Percentiles rank a stretch among this genome's conserved stretches.
Evolutionary conservation across 2,797 vertebrate species (phyloP).

Genomic region (Spatula clypeata): DNA sequence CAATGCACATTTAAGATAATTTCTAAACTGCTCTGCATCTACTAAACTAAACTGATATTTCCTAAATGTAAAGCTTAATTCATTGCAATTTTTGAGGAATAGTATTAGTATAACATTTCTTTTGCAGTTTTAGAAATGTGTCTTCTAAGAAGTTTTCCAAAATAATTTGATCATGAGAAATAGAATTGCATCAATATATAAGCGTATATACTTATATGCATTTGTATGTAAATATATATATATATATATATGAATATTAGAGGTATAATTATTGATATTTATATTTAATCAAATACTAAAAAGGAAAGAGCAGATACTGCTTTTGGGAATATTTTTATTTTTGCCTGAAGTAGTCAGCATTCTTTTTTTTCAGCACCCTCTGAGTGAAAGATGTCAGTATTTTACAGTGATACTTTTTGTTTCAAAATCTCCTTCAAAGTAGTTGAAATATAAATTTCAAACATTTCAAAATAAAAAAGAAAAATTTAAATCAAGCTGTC

Average conservation of each 20-base stretch:
- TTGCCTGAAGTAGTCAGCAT: neutral
- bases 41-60: neutral
- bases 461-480: slow-evolving; percentile 33
- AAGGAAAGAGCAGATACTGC: neutral
- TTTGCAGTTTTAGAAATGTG: neutral
- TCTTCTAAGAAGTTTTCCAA: neutral
- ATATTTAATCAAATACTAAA: neutral
- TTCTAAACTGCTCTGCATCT: neutral
- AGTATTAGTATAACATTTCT: neutral
- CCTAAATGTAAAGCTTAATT: neutral
- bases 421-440: neutral
- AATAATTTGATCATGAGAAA: neutral
- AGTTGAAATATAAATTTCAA: slow-evolving; percentile 18
- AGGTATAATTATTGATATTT: neutral
- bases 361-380: neutral
- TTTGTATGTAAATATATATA: neutral
- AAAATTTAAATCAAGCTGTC: slow-evolving; percentile 23
- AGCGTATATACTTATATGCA: neutral
- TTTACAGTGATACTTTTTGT: neutral
- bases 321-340: neutral
- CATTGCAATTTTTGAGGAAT: neutral
- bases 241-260: neutral
- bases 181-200: neutral
- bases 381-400: neutral
- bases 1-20: neutral